Conservation (phyloP, 2,797 vertebrate genomes). For the Columba guinea region DNA sequence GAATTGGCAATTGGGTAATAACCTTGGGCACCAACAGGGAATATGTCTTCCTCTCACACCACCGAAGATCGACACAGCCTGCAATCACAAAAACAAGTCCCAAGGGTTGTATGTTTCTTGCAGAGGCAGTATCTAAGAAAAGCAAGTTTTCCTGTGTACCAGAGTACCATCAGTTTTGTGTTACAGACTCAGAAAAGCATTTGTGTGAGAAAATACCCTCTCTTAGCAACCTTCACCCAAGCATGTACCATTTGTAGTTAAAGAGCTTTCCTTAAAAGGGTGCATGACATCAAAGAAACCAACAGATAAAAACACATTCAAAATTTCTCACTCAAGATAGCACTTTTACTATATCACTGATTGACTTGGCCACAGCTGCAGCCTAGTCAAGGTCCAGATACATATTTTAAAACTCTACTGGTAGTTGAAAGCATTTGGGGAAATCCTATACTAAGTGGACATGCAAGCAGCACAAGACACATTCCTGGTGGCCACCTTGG, state of each 20-base stretch:
- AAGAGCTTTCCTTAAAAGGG: background rate
- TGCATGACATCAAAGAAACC: background rate
- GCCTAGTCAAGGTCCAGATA: background rate
- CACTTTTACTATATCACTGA: background rate
- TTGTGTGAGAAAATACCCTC: background rate
- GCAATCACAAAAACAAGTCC: background rate
- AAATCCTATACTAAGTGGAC: background rate
- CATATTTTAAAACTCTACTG: background rate
- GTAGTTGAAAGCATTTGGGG: background rate
- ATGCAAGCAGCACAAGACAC: background rate
- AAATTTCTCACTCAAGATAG: background rate
- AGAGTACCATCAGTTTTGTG: background rate
- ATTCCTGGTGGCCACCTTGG: background rate
- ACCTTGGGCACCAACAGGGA: slow-evolving; percentile 77
- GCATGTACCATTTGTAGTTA: fast-evolving
- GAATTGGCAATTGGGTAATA: slow-evolving; percentile 78
- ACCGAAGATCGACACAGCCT: slow-evolving; percentile 68
- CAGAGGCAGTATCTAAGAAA: background rate
- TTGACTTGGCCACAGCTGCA: background rate
- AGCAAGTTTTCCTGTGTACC: background rate
- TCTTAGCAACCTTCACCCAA: background rate
- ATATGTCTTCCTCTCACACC: slow-evolving; percentile 69
- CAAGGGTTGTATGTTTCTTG: background rate
- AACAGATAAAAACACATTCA: background rate
- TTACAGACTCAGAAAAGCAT: background rate